Evolutionary conservation across 2,113 vertebrate genomes (phyloP).

Genomic region (Tricholaema leucomelas): DNA sequence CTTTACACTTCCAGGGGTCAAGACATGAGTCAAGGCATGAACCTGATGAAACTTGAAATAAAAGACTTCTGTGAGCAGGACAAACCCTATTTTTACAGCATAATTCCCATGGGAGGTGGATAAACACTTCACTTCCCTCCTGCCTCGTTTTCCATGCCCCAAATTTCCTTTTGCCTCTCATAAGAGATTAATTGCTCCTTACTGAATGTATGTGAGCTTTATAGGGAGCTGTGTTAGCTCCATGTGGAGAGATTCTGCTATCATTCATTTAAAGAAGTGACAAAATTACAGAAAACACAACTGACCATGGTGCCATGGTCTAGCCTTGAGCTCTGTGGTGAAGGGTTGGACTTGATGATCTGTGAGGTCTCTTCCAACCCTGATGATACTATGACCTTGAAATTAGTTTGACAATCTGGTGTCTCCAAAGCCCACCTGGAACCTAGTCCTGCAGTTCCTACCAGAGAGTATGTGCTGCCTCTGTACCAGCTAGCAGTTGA

Average conservation of each 20-base stretch:
- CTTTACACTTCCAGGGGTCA: not conserved
- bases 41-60: not conserved
- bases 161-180: not conserved
- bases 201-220: not conserved
- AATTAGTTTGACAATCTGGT: not conserved
- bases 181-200: not conserved
- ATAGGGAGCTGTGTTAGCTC: not conserved
- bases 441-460: not conserved
- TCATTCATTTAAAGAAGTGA: not conserved
- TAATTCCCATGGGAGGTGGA: not conserved
- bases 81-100: not conserved
- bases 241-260: not conserved
- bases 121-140: not conserved
- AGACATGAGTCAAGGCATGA: not conserved
- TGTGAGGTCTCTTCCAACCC: too few relatives aligned
- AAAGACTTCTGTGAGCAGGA: not conserved
- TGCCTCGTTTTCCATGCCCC: not conserved
- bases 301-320: too few relatives aligned
- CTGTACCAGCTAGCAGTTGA: accelerated
- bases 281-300: not conserved
- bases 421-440: not conserved
- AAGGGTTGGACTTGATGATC: too few relatives aligned
- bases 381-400: too few relatives aligned
- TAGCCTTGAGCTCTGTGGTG: too few relatives aligned
- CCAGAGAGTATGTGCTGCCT: not conserved